phyloP scores from a whole-genome alignment of 2,797 vertebrate species.

The Glyptemys insculpta region DNA sequence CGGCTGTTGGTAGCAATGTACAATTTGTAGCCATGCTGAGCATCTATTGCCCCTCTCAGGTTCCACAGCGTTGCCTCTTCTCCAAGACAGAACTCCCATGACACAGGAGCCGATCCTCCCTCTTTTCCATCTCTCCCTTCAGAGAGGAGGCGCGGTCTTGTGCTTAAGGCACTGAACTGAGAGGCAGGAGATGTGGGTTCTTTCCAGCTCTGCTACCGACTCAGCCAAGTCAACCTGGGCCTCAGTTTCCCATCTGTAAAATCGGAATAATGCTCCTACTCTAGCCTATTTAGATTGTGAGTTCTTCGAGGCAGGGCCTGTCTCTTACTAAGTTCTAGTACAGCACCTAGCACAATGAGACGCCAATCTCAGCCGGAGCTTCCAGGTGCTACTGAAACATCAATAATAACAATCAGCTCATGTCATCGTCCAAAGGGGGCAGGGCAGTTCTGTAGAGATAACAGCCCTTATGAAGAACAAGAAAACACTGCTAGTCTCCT shows the following conservation, averaged over 20 bases:
- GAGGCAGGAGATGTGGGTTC: no score
- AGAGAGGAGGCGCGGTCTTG: background rate
- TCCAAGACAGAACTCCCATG: background rate
- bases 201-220: background rate
- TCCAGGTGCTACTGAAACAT: background rate
- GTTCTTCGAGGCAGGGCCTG: background rate
- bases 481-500: no score
- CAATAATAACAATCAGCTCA: background rate
- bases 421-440: background rate
- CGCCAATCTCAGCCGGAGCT: background rate
- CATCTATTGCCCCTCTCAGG: background rate
- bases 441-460: background rate
- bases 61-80: background rate
- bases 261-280: background rate
- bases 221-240: background rate
- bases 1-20: background rate
- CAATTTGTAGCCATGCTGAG: background rate
- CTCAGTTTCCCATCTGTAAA: background rate
- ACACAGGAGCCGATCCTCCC: background rate
- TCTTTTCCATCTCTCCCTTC: background rate
- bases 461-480: background rate
- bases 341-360: background rate
- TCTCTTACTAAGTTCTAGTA: background rate
- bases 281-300: background rate
- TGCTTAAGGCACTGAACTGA: background rate